phyloP scores from a whole-genome alignment of 23 tunicate genomes.

The Aplidium turbinatum region DNA sequence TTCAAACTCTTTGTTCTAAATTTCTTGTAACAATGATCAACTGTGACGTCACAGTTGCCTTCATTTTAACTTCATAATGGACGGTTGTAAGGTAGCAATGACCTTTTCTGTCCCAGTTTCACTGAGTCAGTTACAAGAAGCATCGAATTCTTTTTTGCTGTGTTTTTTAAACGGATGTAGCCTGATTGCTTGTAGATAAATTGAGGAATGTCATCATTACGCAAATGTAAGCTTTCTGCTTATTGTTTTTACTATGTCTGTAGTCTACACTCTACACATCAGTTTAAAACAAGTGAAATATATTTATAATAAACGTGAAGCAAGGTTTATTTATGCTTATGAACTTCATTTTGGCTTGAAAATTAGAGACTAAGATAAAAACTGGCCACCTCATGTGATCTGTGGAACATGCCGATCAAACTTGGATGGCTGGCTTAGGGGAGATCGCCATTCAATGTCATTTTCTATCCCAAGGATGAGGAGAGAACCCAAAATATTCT shows the following conservation, averaged over 20 bases:
- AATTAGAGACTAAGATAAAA: background rate
- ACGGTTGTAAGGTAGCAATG: background rate
- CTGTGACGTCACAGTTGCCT: background rate
- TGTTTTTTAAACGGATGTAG: background rate
- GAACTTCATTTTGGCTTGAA: background rate
- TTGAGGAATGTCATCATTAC: background rate
- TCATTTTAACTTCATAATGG: background rate
- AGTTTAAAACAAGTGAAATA: slow-evolving; percentile 1
- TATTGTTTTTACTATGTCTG: slow-evolving; percentile 3
- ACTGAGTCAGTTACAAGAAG: background rate
- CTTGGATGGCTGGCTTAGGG: background rate
- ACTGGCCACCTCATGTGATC: background rate
- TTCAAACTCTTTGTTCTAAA: too few relatives aligned
- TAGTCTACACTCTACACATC: background rate
- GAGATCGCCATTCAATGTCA: background rate
- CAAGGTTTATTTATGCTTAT: background rate
- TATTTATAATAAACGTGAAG: background rate
- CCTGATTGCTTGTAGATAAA: background rate
- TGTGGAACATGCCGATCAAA: slow-evolving; percentile 1
- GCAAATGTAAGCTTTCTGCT: too few relatives aligned
- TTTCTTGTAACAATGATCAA: background rate
- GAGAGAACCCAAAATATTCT: background rate
- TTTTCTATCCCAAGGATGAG: background rate
- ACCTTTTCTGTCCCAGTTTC: background rate
- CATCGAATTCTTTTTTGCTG: background rate